phyloP scores from a whole-genome alignment of 1,140 invertebrate species.

The Drosophila guanche region DNA sequence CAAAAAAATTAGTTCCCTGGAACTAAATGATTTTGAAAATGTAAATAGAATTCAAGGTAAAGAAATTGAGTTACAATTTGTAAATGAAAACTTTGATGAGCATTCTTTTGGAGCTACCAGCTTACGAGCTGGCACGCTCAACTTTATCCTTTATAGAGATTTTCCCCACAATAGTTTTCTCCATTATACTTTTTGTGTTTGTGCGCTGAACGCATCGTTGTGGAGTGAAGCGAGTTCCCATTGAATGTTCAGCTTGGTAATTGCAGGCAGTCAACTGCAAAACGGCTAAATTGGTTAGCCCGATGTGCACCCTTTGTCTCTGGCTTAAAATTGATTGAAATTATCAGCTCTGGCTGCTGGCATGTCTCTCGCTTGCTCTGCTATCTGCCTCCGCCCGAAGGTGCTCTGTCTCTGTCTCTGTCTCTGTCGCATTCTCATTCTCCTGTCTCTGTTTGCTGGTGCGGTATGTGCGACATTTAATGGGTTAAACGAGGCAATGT shows the following conservation, averaged over 20 bases:
- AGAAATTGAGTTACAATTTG: too few species aligned
- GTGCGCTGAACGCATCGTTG: conserved; percentile 8
- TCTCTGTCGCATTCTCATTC: neutral
- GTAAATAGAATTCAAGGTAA: too few species aligned
- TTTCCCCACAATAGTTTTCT: too few species aligned
- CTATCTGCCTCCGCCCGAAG: neutral
- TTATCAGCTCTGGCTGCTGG: conserved; percentile 79
- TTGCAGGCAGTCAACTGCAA: conserved; percentile 69
- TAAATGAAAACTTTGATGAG: too few species aligned
- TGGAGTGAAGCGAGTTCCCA: conserved; percentile 31
- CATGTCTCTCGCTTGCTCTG: conserved; percentile 37
- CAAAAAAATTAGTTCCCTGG: conserved; percentile 9
- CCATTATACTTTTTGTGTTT: neutral
- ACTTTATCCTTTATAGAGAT: too few species aligned
- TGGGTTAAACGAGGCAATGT: conserved; percentile 80
- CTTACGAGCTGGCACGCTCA: too few species aligned
- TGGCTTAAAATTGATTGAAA: conserved; percentile 82
- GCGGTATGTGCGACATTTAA: conserved; percentile 59
- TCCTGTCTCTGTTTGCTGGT: conserved; percentile 5
- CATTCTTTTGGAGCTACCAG: too few species aligned
- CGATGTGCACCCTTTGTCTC: conserved; percentile 56
- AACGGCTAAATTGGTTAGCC: conserved; percentile 61
- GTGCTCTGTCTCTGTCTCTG: conserved; percentile 2
- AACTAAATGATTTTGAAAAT: neutral
- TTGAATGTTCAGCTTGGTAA: conserved; percentile 60